Conservation (phyloP, 2,797 vertebrate genomes). For the Lepilemur ruficaudatus region DNA sequence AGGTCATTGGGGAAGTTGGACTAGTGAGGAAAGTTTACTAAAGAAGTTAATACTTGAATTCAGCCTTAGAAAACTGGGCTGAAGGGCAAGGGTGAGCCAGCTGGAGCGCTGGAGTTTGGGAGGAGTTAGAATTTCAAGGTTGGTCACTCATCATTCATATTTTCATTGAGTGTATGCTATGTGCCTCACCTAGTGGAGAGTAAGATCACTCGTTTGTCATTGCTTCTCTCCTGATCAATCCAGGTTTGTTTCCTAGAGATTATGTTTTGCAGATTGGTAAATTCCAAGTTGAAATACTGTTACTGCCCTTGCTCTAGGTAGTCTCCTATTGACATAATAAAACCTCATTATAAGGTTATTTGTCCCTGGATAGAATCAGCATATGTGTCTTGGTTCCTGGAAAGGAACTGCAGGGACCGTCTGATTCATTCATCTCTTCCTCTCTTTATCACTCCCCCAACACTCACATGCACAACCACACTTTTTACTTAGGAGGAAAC, state of each 20-base stretch:
- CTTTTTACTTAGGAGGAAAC: neutral
- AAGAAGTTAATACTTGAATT: neutral
- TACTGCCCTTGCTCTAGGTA: neutral
- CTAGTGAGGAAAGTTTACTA: neutral
- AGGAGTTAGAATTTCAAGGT: conserved; percentile 1
- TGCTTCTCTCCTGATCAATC: neutral
- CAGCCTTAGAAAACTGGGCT: neutral
- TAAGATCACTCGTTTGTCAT: neutral
- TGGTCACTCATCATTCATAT: neutral
- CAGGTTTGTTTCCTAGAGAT: neutral
- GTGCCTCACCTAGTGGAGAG: neutral
- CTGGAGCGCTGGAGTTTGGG: neutral
- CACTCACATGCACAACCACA: neutral
- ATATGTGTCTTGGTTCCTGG: neutral
- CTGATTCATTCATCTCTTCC: neutral
- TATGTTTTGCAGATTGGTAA: neutral
- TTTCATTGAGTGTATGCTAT: neutral
- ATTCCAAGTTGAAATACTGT: neutral
- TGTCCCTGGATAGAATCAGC: neutral
- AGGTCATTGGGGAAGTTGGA: neutral
- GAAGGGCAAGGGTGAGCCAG: neutral
- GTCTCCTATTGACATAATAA: neutral
- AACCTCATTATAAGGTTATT: neutral
- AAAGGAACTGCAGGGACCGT: neutral
- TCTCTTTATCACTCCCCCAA: neutral